Conservation (phyloP, 2,797 vertebrate species). For the Chanos chanos region DNA sequence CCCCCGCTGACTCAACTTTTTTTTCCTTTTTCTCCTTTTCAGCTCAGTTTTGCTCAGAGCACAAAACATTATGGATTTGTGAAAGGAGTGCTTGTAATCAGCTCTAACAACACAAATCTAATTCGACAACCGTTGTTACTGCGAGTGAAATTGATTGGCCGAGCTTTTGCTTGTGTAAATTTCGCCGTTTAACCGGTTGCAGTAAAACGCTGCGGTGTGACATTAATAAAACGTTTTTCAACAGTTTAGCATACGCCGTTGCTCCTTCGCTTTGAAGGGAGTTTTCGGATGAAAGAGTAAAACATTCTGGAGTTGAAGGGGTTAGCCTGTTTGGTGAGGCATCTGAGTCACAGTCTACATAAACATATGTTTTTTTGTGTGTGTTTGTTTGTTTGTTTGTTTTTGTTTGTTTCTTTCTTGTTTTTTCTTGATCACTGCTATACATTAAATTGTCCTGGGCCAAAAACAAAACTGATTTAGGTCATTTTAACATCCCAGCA, state of each 20-base stretch:
- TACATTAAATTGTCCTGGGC: too few relatives aligned
- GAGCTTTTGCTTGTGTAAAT: conserved; percentile 29
- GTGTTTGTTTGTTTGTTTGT: too few relatives aligned
- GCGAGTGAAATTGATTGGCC: conserved; percentile 65
- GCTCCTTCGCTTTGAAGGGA: not conserved
- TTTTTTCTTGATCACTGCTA: too few relatives aligned
- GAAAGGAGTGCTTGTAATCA: conserved; percentile 65
- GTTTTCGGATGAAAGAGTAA: too few relatives aligned
- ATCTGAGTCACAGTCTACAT: too few relatives aligned
- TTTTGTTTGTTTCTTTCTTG: too few relatives aligned
- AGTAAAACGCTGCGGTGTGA: conserved; percentile 37
- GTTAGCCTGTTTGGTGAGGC: too few relatives aligned
- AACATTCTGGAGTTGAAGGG: too few relatives aligned
- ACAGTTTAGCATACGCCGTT: conserved; percentile 8
- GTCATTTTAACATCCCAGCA: too few relatives aligned
- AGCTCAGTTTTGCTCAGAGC: conserved; percentile 58
- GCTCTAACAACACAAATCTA: conserved; percentile 71
- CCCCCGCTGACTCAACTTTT: conserved; percentile 53
- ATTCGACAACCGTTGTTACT: conserved; percentile 68
- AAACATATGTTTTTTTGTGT: too few relatives aligned
- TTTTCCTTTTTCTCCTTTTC: conserved; percentile 1
- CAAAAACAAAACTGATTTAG: too few relatives aligned
- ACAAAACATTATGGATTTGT: conserved; percentile 57
- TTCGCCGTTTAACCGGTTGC: conserved; percentile 47
- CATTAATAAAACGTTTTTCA: conserved; percentile 39